Evolutionary conservation across 2,797 vertebrate species (phyloP).

Genomic region (Poecilia picta): DNA sequence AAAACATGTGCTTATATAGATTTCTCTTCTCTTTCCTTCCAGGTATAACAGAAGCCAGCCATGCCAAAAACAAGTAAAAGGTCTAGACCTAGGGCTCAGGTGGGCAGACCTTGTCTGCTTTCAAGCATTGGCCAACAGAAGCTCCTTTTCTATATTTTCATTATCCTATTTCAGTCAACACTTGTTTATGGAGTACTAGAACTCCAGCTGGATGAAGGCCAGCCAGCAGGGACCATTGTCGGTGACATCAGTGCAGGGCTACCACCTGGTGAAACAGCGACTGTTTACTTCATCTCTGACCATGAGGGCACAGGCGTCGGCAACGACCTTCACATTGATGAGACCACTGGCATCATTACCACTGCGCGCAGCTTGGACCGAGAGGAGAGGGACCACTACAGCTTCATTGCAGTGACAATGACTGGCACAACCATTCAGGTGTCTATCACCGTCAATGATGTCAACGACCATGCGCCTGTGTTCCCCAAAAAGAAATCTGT

Average conservation of each 20-base stretch:
- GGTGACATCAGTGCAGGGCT: slow-evolving; percentile 95
- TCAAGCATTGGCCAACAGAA: slow-evolving; percentile 52
- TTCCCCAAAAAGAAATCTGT: slow-evolving; percentile 84
- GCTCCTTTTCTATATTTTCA: slow-evolving; percentile 61
- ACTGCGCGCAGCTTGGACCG: slow-evolving; percentile 91
- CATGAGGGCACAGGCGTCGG: slow-evolving; percentile 90
- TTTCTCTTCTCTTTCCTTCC: slow-evolving; percentile 22
- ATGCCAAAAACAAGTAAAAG: slow-evolving; percentile 78
- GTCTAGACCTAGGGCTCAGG: slow-evolving; percentile 62
- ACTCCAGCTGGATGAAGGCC: slow-evolving; percentile 94
- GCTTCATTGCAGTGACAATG: slow-evolving; percentile 95
- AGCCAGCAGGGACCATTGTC: slow-evolving; percentile 92
- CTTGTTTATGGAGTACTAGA: slow-evolving; percentile 83
- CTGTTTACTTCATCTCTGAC: slow-evolving; percentile 96
- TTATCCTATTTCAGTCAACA: slow-evolving; percentile 69
- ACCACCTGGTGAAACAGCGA: slow-evolving; percentile 84
- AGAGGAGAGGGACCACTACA: slow-evolving; percentile 91
- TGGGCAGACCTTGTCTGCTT: slow-evolving; percentile 46
- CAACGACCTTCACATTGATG: slow-evolving; percentile 91
- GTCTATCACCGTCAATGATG: slow-evolving; percentile 90
- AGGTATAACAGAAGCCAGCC: slow-evolving; percentile 79
- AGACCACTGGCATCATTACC: slow-evolving; percentile 93
- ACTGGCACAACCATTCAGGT: slow-evolving; percentile 92
- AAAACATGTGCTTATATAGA: slow-evolving; percentile 4
- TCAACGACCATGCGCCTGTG: slow-evolving; percentile 92